phyloP scores from a whole-genome alignment of 2,113 vertebrate genomes.

The Chroicocephalus ridibundus region DNA sequence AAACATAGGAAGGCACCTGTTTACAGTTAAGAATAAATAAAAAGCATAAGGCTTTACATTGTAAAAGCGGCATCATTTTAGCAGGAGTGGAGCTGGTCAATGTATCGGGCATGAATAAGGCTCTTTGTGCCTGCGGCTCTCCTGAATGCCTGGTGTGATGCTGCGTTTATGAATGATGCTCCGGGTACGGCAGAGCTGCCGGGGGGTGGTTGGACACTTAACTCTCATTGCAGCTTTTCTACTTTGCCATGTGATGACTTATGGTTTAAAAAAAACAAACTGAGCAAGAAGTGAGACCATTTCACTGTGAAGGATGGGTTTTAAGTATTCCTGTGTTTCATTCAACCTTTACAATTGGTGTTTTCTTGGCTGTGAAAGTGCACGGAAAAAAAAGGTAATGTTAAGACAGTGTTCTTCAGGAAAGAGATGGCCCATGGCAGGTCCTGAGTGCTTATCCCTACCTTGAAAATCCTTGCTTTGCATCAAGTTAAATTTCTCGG shows the following conservation, averaged over 20 bases:
- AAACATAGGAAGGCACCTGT: neutral
- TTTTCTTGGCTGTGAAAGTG: neutral
- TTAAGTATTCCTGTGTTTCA: neutral
- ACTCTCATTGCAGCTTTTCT: neutral
- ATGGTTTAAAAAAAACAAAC: neutral
- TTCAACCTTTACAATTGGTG: neutral
- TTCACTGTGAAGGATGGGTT: neutral
- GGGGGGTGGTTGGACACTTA: neutral
- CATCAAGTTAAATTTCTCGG: neutral
- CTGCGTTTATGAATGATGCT: accelerated
- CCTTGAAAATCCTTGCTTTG: neutral
- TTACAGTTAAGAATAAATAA: neutral
- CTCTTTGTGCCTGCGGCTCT: neutral
- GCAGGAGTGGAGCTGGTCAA: neutral
- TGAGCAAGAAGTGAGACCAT: accelerated
- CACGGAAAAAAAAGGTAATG: neutral
- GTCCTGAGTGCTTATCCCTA: neutral
- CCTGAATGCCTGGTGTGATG: neutral
- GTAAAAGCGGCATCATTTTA: neutral
- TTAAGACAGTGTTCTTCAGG: neutral
- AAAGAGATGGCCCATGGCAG: neutral
- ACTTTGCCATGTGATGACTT: neutral
- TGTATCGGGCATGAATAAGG: accelerated
- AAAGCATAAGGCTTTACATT: neutral
- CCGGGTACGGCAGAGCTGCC: accelerated